phyloP scores from a whole-genome alignment of 2,113 vertebrate species.

The Garra rufa region DNA sequence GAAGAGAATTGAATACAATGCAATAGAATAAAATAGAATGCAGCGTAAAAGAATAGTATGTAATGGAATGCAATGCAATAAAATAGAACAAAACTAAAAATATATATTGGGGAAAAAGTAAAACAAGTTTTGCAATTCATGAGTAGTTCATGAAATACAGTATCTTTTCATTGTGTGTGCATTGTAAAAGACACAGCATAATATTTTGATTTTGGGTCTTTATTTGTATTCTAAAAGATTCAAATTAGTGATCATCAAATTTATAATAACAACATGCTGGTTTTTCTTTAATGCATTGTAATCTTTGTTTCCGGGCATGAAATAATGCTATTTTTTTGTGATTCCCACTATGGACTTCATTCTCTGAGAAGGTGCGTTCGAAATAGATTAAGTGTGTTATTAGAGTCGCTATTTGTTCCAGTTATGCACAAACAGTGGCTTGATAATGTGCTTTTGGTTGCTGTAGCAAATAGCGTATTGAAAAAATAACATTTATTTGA shows the following conservation, averaged over 20 bases:
- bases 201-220: background rate
- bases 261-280: background rate
- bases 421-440: background rate
- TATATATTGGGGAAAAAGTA: background rate
- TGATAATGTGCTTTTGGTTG: background rate
- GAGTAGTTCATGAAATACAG: background rate
- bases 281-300: background rate
- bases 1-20: no score
- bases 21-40: no score
- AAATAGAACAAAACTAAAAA: no score
- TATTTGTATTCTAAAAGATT: background rate
- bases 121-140: background rate
- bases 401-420: conserved; percentile 9
- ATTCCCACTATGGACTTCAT: background rate
- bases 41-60: no score
- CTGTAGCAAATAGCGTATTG: background rate
- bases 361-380: background rate
- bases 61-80: no score
- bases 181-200: background rate
- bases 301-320: background rate
- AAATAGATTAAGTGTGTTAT: conserved; percentile 4
- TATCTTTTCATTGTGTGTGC: background rate
- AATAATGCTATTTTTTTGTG: background rate
- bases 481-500: background rate
- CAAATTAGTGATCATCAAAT: background rate